Evolutionary conservation across 2,888 invertebrate species (phyloP).

Genomic region (Drosophila kokeensis): DNA sequence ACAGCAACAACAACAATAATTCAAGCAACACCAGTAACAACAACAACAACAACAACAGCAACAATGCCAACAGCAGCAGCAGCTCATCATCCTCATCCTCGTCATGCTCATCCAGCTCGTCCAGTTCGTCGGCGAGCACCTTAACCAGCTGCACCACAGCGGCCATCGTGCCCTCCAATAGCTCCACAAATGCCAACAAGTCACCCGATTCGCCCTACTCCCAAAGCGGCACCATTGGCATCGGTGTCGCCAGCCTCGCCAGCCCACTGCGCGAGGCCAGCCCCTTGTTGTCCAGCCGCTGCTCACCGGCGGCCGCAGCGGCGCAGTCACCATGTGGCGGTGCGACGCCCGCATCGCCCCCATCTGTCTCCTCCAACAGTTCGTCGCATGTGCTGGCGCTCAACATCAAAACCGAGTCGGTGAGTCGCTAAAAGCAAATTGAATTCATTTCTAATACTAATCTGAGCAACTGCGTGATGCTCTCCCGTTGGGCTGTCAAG

Average conservation of each 20-base stretch:
- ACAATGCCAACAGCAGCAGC: slow-evolving; percentile 66
- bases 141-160: slow-evolving; percentile 79
- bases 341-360: slow-evolving; percentile 54
- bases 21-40: slow-evolving; percentile 32
- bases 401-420: slow-evolving; percentile 83
- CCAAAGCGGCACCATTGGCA: slow-evolving; percentile 64
- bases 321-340: slow-evolving; percentile 61
- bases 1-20: slow-evolving; percentile 12
- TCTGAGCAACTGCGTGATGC: slow-evolving; percentile 62
- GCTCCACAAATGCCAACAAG: slow-evolving; percentile 81
- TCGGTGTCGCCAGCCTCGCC: slow-evolving; percentile 39
- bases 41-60: slow-evolving; percentile 39
- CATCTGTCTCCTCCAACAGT: slow-evolving; percentile 56
- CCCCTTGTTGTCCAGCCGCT: slow-evolving; percentile 59
- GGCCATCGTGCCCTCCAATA: slow-evolving; percentile 79
- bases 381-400: slow-evolving; percentile 74
- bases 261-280: slow-evolving; percentile 53
- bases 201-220: slow-evolving; percentile 74
- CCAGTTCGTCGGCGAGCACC: slow-evolving; percentile 70
- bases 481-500: background rate
- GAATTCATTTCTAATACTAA: slow-evolving; percentile 35
- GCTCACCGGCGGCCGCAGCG: slow-evolving; percentile 47
- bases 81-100: slow-evolving; percentile 80
- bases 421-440: slow-evolving; percentile 70
- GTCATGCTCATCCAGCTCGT: slow-evolving; percentile 79